A percentile compares a stretch with the other conserved stretches of the same genome.
Conservation (phyloP, 2,797 vertebrate genomes). For the Lacerta bilineata region DNA sequence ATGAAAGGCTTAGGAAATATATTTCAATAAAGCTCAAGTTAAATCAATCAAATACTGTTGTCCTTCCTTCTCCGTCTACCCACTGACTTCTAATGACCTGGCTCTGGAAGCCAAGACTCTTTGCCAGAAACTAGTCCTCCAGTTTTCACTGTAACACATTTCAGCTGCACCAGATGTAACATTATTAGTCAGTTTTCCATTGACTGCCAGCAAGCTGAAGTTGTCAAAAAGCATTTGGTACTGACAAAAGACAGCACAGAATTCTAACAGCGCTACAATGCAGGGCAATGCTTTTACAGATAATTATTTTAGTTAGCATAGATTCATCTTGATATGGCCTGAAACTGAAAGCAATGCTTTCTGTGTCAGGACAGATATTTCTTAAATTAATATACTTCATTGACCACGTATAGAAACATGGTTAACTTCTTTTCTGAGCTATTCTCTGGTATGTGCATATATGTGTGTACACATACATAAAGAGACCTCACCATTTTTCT, state of each 20-base stretch:
- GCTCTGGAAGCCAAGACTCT: conserved; percentile 28
- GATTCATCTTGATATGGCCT: conserved; percentile 17
- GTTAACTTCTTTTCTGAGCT: background rate
- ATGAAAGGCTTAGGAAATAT: conserved; percentile 10
- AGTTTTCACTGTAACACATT: conserved; percentile 22
- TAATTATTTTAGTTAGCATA: conserved; percentile 17
- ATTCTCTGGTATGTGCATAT: background rate
- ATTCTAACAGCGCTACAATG: conserved; percentile 21
- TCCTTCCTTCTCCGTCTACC: background rate
- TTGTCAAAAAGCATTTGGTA: conserved; percentile 48
- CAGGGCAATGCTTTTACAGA: conserved; percentile 16
- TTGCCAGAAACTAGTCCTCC: conserved; percentile 47
- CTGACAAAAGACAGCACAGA: conserved; percentile 4
- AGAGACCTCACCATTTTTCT: background rate
- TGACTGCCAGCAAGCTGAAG: conserved; percentile 45
- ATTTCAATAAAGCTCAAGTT: conserved; percentile 27
- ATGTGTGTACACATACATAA: no score
- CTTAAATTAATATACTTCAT: conserved; percentile 10
- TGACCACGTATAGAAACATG: background rate
- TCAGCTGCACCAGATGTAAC: conserved; percentile 48
- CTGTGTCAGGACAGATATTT: background rate
- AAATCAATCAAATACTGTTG: background rate
- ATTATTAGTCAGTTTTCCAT: conserved; percentile 50
- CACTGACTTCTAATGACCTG: conserved; percentile 32
- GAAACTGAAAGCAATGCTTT: conserved; percentile 2